Conservation (phyloP, 2,888 invertebrate species). For the Pomacea canaliculata region DNA sequence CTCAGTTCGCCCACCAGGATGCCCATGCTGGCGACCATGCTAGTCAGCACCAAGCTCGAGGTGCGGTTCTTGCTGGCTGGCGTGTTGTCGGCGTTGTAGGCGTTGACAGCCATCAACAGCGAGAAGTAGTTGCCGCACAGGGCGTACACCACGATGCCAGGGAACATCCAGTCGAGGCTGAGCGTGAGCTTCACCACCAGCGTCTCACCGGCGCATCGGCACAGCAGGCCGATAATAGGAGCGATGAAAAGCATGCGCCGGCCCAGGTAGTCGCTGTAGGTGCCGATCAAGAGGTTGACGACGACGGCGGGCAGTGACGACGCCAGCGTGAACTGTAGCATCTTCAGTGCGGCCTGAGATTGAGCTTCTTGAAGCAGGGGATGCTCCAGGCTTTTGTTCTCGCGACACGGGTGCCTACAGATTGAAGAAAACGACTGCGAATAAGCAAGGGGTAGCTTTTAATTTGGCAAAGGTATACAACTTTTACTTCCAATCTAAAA, state of each 20-base stretch:
- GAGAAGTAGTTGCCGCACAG: constrained; percentile 2
- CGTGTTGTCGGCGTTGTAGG: constrained; percentile 15
- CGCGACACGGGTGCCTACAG: constrained; percentile 1
- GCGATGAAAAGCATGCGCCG: constrained; percentile 9
- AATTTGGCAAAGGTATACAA: too few species aligned
- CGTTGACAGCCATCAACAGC: background rate
- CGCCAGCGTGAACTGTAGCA: background rate
- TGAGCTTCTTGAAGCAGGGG: background rate
- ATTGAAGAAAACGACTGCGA: too few species aligned
- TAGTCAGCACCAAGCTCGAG: background rate
- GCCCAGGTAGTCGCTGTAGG: constrained; percentile 14
- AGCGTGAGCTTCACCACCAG: background rate
- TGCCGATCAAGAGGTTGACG: background rate
- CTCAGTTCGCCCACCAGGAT: background rate
- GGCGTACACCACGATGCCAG: background rate
- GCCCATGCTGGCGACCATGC: background rate
- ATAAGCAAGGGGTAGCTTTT: too few species aligned
- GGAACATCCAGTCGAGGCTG: constrained; percentile 8
- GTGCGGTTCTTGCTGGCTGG: background rate
- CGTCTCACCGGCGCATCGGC: background rate
- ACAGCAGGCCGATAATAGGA: background rate
- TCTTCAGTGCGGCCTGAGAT: background rate
- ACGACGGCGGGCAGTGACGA: background rate
- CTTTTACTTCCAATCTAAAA: too few species aligned
- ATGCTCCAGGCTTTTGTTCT: background rate